Percentiles rank a stretch among this genome's conserved stretches.
Evolutionary conservation across 2,113 vertebrate genomes (phyloP).

Genomic region (Raja brachyura): DNA sequence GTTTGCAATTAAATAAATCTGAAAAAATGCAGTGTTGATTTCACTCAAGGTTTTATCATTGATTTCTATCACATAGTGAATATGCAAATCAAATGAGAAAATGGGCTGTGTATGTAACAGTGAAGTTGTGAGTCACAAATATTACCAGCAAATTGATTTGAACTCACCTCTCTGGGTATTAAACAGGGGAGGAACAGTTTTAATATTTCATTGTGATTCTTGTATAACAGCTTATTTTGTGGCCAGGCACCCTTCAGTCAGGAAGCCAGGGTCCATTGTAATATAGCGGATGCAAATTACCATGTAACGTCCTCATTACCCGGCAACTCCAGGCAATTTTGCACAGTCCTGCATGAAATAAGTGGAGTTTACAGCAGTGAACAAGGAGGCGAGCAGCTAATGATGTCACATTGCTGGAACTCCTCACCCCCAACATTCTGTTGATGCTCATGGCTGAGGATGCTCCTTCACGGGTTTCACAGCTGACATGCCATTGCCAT

Average conservation of each 20-base stretch:
- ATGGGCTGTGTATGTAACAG: background rate
- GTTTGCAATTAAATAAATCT: background rate
- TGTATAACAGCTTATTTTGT: background rate
- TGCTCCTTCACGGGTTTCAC: background rate
- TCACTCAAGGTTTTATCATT: background rate
- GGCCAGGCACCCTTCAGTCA: background rate
- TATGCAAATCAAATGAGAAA: background rate
- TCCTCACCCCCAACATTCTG: background rate
- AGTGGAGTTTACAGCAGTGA: background rate
- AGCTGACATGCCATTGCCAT: background rate
- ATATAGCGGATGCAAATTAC: background rate
- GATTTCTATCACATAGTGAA: background rate
- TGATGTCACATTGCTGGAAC: background rate
- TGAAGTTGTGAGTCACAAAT: background rate
- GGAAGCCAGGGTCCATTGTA: background rate
- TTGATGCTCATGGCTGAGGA: background rate
- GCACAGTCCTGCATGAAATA: background rate
- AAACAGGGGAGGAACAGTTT: background rate
- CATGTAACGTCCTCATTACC: background rate
- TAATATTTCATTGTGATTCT: background rate
- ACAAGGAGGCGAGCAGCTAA: background rate
- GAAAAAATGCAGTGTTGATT: background rate
- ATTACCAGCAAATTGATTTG: background rate
- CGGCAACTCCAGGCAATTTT: background rate
- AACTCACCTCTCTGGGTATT: background rate